Conservation (phyloP, 2,888 invertebrate genomes). For the Bruchidius siliquastri region DNA sequence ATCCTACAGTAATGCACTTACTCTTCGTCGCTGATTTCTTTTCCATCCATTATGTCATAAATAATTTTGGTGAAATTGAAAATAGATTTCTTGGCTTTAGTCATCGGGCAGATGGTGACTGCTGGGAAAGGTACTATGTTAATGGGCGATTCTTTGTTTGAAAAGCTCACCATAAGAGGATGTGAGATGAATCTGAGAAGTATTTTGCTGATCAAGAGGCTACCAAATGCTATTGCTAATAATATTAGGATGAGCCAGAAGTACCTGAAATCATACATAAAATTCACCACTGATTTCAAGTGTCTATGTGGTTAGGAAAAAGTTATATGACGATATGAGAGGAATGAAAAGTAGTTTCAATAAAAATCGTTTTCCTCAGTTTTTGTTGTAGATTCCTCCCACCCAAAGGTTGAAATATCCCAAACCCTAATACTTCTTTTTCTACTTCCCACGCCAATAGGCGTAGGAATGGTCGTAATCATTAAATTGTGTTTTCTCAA, state of each 20-base stretch:
- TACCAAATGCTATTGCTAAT: constrained; percentile 54
- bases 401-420: no score
- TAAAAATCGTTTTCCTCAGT: no score
- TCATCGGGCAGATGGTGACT: constrained; percentile 38
- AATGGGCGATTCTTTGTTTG: constrained; percentile 63
- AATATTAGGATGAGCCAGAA: constrained; percentile 49
- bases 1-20: constrained; percentile 40
- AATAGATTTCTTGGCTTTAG: constrained; percentile 46
- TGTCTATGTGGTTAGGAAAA: no score
- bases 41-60: constrained; percentile 33
- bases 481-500: no score
- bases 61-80: constrained; percentile 61
- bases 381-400: no score
- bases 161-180: constrained; percentile 71
- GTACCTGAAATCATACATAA: constrained; percentile 13
- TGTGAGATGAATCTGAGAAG: constrained; percentile 67
- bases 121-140: constrained; percentile 53
- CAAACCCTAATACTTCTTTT: no score
- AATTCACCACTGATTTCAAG: background rate
- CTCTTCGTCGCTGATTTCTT: constrained; percentile 50
- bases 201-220: constrained; percentile 56
- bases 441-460: no score
- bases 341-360: no score
- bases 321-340: no score
- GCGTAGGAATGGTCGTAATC: no score